phyloP scores from a whole-genome alignment of 2,888 invertebrate genomes.

The Erpobdella octoculata region DNA sequence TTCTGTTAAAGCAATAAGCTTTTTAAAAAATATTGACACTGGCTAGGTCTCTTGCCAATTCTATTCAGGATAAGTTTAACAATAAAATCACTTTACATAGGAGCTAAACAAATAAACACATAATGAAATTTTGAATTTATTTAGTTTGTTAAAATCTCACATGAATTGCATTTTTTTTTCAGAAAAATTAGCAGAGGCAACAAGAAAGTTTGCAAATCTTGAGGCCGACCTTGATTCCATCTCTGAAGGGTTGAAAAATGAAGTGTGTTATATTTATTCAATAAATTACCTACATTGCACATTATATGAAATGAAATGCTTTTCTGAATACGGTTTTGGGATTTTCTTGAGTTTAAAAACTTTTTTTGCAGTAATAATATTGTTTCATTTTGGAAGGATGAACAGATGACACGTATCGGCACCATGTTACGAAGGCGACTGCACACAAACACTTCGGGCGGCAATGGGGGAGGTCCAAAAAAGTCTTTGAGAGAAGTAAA shows the following conservation, averaged over 20 bases:
- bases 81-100: too few relatives aligned
- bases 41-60: too few relatives aligned
- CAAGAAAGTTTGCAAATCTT: constrained; percentile 80
- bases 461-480: not conserved
- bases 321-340: not conserved
- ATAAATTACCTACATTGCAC: not conserved
- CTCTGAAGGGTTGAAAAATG: constrained; percentile 38
- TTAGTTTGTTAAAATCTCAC: too few relatives aligned
- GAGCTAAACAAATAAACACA: too few relatives aligned
- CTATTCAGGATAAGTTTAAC: too few relatives aligned
- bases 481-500: constrained; percentile 70
- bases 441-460: constrained; percentile 2
- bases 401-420: not conserved
- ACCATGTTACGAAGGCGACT: not conserved
- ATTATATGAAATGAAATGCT: not conserved
- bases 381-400: not conserved
- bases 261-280: not conserved
- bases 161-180: constrained; percentile 40
- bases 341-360: not conserved
- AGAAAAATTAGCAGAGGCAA: constrained; percentile 96
- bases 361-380: not conserved
- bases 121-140: too few relatives aligned
- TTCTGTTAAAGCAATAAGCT: too few relatives aligned
- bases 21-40: too few relatives aligned
- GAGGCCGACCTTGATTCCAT: constrained; percentile 72